Evolutionary conservation across 2,113 vertebrate species (phyloP).

Genomic region (Astur gentilis): DNA sequence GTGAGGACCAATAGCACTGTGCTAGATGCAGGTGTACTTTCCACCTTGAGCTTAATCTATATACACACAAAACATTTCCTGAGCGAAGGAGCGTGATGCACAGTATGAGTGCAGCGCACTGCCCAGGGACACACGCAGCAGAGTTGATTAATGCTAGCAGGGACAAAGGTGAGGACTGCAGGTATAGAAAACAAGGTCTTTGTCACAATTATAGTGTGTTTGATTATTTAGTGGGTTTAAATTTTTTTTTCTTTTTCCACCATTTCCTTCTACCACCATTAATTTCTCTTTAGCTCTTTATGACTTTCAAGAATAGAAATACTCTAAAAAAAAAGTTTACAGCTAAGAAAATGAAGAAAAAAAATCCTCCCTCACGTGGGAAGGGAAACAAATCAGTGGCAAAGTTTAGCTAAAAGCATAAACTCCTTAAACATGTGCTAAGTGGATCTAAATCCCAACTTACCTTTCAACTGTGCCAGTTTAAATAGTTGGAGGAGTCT

Average conservation of each 20-base stretch:
- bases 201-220: neutral
- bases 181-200: neutral
- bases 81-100: neutral
- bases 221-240: neutral
- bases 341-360: neutral
- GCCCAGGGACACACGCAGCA: neutral
- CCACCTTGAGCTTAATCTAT: slow-evolving; percentile 13
- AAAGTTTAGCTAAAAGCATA: neutral
- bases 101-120: neutral
- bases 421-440: neutral
- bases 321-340: neutral
- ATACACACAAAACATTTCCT: neutral
- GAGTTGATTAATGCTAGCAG: neutral
- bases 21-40: neutral
- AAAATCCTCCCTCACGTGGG: neutral
- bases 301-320: neutral
- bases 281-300: neutral
- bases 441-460: neutral
- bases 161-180: neutral
- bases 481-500: neutral
- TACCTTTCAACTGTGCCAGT: neutral
- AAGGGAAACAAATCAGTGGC: neutral
- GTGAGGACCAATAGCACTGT: neutral
- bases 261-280: neutral
- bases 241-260: neutral